Evolutionary conservation across 1,140 invertebrate genomes (phyloP).

Genomic region (Neocloeon triangulifer): DNA sequence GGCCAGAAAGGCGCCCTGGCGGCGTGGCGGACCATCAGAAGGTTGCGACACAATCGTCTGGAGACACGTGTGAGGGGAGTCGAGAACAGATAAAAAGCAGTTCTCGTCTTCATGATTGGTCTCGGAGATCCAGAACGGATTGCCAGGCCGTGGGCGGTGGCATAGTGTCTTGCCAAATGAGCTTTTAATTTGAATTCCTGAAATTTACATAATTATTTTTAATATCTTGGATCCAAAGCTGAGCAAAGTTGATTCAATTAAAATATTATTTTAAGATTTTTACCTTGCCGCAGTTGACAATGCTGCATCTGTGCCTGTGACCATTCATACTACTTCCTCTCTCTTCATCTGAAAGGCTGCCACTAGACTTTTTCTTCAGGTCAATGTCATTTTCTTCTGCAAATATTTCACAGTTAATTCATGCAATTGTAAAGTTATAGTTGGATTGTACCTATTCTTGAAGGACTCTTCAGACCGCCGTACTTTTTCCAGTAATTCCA

Average conservation of each 20-base stretch:
- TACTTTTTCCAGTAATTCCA: conserved; percentile 99
- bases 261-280: conserved; percentile 7
- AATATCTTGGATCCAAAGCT: too few species aligned
- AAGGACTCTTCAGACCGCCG: conserved; percentile 64
- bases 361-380: conserved; percentile 25
- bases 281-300: conserved; percentile 67
- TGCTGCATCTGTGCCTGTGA: conserved; percentile 67
- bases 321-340: conserved; percentile 17
- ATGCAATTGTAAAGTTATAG: neutral
- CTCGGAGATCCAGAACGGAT: conserved; percentile 49
- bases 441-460: conserved; percentile 21
- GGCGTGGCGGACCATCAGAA: conserved; percentile 63
- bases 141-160: conserved; percentile 64
- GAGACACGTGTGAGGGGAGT: conserved; percentile 73
- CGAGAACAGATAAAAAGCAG: conserved; percentile 82
- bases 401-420: neutral
- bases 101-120: conserved; percentile 89
- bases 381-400: conserved; percentile 12
- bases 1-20: conserved; percentile 69
- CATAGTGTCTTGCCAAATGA: conserved; percentile 76
- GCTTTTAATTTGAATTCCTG: conserved; percentile 80
- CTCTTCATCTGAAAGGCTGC: conserved; percentile 18
- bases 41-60: conserved; percentile 55
- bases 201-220: too few species aligned
- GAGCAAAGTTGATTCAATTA: conserved; percentile 3